Evolutionary conservation across 2,797 vertebrate genomes (phyloP).

Genomic region (Onychomys arenicola): DNA sequence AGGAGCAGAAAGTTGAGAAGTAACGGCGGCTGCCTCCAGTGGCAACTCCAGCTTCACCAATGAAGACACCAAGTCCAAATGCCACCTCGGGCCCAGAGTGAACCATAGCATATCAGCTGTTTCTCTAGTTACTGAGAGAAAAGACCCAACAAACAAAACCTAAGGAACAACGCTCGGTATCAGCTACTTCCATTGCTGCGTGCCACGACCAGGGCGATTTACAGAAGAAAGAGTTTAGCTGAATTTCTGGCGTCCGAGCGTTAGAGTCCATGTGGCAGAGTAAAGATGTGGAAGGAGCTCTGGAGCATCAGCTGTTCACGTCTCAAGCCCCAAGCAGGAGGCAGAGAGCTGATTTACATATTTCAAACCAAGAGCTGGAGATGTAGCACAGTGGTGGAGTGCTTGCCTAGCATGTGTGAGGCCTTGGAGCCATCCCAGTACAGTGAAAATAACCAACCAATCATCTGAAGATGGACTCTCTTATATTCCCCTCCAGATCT

Average conservation of each 20-base stretch:
- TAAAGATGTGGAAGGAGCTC: not conserved
- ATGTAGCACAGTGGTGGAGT: not conserved
- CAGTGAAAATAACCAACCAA: not conserved
- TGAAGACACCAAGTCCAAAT: not conserved
- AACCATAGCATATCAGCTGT: rapidly evolving
- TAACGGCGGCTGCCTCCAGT: rapidly evolving
- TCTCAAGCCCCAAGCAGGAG: not conserved
- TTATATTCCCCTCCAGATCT: not conserved
- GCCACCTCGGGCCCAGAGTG: not conserved
- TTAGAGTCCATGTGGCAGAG: not conserved
- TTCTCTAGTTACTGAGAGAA: not conserved
- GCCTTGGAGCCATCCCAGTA: not conserved
- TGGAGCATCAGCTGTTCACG: too few species aligned
- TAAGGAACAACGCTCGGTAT: not conserved
- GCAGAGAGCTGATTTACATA: not conserved
- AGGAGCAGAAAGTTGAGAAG: not conserved
- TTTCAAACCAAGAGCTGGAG: not conserved
- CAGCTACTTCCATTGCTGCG: too few species aligned
- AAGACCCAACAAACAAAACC: not conserved
- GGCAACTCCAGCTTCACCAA: not conserved
- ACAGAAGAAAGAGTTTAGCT: not conserved
- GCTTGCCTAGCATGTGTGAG: not conserved
- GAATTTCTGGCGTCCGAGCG: not conserved
- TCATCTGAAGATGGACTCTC: not conserved
- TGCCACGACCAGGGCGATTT: too few species aligned